A percentile compares a stretch with the other conserved stretches of the same genome.
phyloP scores from a whole-genome alignment of 1,140 invertebrate genomes.

The Anastrepha obliqua region DNA sequence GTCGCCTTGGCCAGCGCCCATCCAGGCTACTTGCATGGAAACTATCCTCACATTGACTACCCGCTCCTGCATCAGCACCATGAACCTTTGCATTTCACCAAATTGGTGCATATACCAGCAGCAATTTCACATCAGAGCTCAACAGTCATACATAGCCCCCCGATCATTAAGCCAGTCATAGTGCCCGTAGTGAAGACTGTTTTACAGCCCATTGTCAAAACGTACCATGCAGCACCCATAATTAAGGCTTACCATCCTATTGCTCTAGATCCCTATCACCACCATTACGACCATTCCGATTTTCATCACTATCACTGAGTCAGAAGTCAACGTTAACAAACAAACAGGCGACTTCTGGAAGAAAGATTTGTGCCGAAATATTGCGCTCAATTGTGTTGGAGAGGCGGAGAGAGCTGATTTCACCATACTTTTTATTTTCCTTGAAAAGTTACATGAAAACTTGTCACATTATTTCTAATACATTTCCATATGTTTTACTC shows the following conservation, averaged over 20 bases:
- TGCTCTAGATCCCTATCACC: slow-evolving; percentile 65
- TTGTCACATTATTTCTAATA: background rate
- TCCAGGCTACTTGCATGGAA: slow-evolving; percentile 70
- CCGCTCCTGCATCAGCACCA: slow-evolving; percentile 66
- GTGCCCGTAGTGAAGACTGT: slow-evolving; percentile 69
- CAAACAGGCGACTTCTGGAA: background rate
- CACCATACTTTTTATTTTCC: background rate
- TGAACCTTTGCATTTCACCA: slow-evolving; percentile 69
- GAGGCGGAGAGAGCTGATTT: background rate
- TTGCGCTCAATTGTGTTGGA: background rate
- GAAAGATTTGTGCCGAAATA: background rate
- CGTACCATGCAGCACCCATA: slow-evolving; percentile 69
- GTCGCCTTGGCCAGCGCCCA: slow-evolving; percentile 64
- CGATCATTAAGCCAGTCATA: slow-evolving; percentile 70
- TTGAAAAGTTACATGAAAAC: too few relatives aligned
- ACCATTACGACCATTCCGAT: slow-evolving; percentile 67
- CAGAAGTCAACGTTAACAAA: background rate
- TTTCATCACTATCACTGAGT: slow-evolving; percentile 60
- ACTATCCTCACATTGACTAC: slow-evolving; percentile 69
- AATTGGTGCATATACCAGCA: slow-evolving; percentile 71
- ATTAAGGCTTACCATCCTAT: slow-evolving; percentile 66
- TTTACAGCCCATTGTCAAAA: slow-evolving; percentile 68
- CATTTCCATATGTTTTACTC: background rate
- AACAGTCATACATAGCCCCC: slow-evolving; percentile 71
- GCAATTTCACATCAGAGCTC: slow-evolving; percentile 76